A percentile compares a stretch with the other conserved stretches of the same genome.
These are phyloP conservation scores for Poecile atricapillus DNA, from an alignment of 2,113 vertebrate genomes.

Conservation along the genomic window DNA sequence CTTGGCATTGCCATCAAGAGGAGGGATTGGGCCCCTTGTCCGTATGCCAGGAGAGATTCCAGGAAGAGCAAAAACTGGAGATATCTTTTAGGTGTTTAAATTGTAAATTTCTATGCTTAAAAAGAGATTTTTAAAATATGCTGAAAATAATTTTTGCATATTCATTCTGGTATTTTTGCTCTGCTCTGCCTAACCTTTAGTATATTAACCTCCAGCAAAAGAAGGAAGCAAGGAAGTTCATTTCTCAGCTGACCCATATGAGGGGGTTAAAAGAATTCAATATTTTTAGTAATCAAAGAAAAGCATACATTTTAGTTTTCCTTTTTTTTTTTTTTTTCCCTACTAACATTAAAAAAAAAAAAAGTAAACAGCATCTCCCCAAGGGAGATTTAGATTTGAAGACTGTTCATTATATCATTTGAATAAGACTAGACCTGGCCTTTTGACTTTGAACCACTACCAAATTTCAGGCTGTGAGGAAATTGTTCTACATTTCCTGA, in stretches of 20 bases:
- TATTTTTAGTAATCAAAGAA: conserved; percentile 65
- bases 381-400: conserved; percentile 80
- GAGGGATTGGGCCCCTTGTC: not conserved
- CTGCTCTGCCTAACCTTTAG: conserved; percentile 14
- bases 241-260: conserved; percentile 45
- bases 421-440: conserved; percentile 89
- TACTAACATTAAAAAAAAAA: conserved; percentile 55
- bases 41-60: not conserved
- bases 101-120: not conserved
- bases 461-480: conserved; percentile 97
- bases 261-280: conserved; percentile 60
- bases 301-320: conserved; percentile 59
- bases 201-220: conserved; percentile 51
- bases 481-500: conserved; percentile 99
- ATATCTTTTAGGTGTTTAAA: not conserved
- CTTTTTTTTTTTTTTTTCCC: not conserved
- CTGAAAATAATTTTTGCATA: not conserved
- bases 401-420: conserved; percentile 89
- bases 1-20: not conserved
- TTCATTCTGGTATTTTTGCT: not conserved
- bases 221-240: conserved; percentile 43
- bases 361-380: conserved; percentile 77
- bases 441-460: conserved; percentile 90
- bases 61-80: not conserved
- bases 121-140: not conserved